A percentile compares a stretch with the other conserved stretches of the same genome.
phyloP scores from a whole-genome alignment of 1,140 invertebrate genomes.

The Rhyzopertha dominica region DNA sequence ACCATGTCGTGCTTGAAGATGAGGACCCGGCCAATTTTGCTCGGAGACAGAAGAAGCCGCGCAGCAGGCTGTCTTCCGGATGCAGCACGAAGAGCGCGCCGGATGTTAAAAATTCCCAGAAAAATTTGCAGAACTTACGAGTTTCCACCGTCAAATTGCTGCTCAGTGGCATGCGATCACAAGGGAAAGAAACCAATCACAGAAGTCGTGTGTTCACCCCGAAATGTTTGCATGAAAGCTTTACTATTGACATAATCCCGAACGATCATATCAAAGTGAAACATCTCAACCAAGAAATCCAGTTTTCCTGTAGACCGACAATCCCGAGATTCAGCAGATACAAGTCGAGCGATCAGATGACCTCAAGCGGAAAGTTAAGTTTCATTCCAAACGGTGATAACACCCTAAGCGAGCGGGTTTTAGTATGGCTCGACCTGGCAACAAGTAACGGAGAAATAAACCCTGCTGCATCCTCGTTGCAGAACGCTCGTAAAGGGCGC shows the following conservation, averaged over 20 bases:
- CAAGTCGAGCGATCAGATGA: too few relatives aligned
- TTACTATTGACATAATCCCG: constrained; percentile 2
- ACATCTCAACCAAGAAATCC: too few relatives aligned
- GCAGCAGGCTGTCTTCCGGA: not conserved
- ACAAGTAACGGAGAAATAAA: too few relatives aligned
- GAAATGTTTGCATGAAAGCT: too few relatives aligned
- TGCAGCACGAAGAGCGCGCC: not conserved
- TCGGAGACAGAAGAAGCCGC: not conserved
- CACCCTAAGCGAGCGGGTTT: constrained; percentile 53
- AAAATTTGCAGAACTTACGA: constrained; percentile 14
- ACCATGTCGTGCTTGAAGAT: constrained; percentile 62
- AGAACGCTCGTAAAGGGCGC: too few relatives aligned
- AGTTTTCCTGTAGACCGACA: too few relatives aligned
- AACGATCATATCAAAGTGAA: too few relatives aligned
- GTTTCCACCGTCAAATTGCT: constrained; percentile 23
- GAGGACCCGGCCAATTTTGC: constrained; percentile 51
- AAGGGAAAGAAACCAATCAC: not conserved
- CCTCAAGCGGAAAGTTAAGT: too few relatives aligned
- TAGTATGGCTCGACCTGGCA: constrained; percentile 57
- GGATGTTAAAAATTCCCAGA: not conserved
- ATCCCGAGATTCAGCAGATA: constrained; percentile 3
- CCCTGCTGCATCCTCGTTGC: too few relatives aligned
- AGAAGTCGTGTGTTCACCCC: too few relatives aligned
- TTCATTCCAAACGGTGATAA: too few relatives aligned
- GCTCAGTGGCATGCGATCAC: constrained; percentile 7